phyloP scores from a whole-genome alignment of 1,140 invertebrate genomes.

The Meloidogyne floridensis region DNA sequence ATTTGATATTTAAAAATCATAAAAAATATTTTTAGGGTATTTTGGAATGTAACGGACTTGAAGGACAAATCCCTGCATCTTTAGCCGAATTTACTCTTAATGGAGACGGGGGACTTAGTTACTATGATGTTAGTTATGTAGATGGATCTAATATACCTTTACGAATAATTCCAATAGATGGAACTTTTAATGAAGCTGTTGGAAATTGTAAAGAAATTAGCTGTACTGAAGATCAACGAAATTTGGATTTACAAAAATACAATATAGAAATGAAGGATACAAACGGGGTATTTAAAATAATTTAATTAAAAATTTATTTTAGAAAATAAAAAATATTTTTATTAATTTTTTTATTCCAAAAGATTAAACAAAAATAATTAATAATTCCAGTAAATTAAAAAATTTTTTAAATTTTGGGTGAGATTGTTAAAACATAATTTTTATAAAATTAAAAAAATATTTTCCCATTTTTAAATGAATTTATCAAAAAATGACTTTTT shows the following conservation, averaged over 20 bases:
- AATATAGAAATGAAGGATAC: background rate
- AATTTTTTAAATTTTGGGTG: too few species aligned
- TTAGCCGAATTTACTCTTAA: constrained; percentile 9
- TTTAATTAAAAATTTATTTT: background rate
- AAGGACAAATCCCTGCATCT: constrained; percentile 2
- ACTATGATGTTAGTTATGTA: constrained; percentile 27
- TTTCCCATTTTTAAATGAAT: too few species aligned
- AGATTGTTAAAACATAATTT: too few species aligned
- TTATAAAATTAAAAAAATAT: too few species aligned
- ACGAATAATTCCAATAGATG: background rate
- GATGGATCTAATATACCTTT: constrained; percentile 25
- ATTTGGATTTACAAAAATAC: background rate
- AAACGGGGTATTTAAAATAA: background rate
- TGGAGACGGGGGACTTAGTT: background rate
- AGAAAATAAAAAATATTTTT: too few species aligned
- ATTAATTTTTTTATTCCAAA: too few species aligned
- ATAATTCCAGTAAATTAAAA: too few species aligned
- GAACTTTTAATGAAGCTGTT: background rate
- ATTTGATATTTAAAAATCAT: background rate
- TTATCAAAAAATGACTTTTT: too few species aligned
- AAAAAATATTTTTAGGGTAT: constrained; percentile 1
- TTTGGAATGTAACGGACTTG: constrained; percentile 6
- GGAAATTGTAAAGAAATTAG: background rate
- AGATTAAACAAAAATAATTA: too few species aligned
- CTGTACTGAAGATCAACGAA: background rate